phyloP scores from a whole-genome alignment of 2,113 vertebrate species.

The Meles meles region DNA sequence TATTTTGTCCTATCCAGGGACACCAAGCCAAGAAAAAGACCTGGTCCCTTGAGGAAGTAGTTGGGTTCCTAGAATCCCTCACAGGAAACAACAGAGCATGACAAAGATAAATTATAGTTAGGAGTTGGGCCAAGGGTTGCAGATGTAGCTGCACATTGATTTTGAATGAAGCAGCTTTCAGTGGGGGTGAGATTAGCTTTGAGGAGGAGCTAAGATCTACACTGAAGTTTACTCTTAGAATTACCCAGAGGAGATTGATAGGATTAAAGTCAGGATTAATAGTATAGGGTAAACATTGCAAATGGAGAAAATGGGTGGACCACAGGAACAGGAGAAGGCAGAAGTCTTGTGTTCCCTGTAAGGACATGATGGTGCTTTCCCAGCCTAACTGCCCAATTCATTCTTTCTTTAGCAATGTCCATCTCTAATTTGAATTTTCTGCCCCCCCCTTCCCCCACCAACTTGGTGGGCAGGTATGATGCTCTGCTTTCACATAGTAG shows the following conservation, averaged over 20 bases:
- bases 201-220: neutral
- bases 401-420: neutral
- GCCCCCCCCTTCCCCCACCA: neutral
- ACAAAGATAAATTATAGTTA: neutral
- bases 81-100: neutral
- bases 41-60: neutral
- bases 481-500: neutral
- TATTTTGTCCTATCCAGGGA: neutral
- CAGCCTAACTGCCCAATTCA: neutral
- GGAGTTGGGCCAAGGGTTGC: neutral
- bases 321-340: neutral
- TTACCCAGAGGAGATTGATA: neutral
- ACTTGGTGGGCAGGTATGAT: neutral
- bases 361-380: neutral
- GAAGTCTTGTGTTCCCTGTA: neutral
- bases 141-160: neutral
- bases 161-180: neutral
- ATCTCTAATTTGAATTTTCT: neutral
- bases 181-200: neutral
- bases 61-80: neutral
- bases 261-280: constrained; percentile 2
- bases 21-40: neutral
- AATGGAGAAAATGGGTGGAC: neutral
- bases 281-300: neutral
- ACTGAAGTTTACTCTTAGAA: neutral